Percentiles rank a stretch among this genome's conserved stretches.
These are phyloP conservation scores for Dicyrtomina minuta DNA, from an alignment of 2,888 invertebrate genomes.

Conservation along the genomic window DNA sequence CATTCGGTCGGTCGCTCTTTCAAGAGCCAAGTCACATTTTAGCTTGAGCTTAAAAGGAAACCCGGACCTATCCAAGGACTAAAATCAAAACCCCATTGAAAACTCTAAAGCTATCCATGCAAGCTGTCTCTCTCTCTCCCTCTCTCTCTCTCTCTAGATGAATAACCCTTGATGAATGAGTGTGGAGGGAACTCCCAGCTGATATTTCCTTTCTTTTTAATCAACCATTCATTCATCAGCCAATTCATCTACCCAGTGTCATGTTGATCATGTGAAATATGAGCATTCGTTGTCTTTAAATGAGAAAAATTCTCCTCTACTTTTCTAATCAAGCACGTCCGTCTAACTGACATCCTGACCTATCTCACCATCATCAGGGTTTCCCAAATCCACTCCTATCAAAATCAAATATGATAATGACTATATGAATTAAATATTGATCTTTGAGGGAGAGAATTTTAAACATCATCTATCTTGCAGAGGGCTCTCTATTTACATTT, in stretches of 20 bases:
- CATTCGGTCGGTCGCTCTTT: not conserved
- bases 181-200: slow-evolving; percentile 24
- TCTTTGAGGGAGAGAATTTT: no score
- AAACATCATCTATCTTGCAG: not conserved
- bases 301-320: not conserved
- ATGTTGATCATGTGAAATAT: slow-evolving; percentile 32
- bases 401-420: no score
- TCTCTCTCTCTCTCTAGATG: not conserved
- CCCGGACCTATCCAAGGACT: slow-evolving; percentile 26
- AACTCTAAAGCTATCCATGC: not conserved
- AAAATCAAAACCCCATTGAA: slow-evolving; percentile 16
- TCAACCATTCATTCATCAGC: slow-evolving; percentile 28
- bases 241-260: slow-evolving; percentile 10
- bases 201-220: slow-evolving; percentile 32
- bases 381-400: not conserved
- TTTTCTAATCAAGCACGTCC: slow-evolving; percentile 12
- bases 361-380: not conserved
- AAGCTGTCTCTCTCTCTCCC: slow-evolving; percentile 4
- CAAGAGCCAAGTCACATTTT: not conserved
- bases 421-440: no score
- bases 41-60: not conserved
- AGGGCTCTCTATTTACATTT: no score
- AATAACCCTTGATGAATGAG: slow-evolving; percentile 21
- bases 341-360: not conserved
- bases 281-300: slow-evolving; percentile 12